A percentile compares a stretch with the other conserved stretches of the same genome.
These are phyloP conservation scores for Ditylenchus weischeri DNA, from an alignment of 2,888 invertebrate species.

Conservation along the genomic window DNA sequence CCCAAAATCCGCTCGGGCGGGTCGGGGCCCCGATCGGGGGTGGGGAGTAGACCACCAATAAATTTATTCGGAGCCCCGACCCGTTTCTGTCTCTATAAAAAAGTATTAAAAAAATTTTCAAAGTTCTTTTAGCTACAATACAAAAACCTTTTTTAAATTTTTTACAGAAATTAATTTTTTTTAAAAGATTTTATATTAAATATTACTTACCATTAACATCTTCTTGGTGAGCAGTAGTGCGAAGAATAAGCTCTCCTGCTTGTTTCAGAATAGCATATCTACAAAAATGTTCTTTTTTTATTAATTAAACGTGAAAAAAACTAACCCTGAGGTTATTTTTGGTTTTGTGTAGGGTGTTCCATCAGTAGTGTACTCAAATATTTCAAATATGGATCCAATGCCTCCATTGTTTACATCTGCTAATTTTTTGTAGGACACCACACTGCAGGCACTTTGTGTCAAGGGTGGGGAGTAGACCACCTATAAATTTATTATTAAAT, in stretches of 20 bases:
- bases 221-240: slow-evolving; percentile 57
- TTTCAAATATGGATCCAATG: slow-evolving; percentile 54
- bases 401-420: slow-evolving; percentile 53
- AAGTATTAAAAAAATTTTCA: no score
- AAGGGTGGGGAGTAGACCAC: slow-evolving; percentile 58
- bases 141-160: not conserved
- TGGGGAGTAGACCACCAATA: slow-evolving; percentile 57
- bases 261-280: slow-evolving; percentile 56
- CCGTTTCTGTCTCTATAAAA: no score
- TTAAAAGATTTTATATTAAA: not conserved
- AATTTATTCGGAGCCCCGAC: no score
- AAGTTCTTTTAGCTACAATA: no score
- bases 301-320: no score
- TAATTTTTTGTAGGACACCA: slow-evolving; percentile 58
- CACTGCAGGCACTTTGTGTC: slow-evolving; percentile 56
- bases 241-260: slow-evolving; percentile 57
- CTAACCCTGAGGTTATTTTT: slow-evolving; percentile 52
- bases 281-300: no score
- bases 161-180: not conserved
- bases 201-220: slow-evolving; percentile 53
- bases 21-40: no score
- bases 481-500: slow-evolving; percentile 26
- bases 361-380: slow-evolving; percentile 59
- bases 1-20: no score
- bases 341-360: slow-evolving; percentile 58